Percentiles rank a stretch among this genome's conserved stretches.
Evolutionary conservation across 2,797 vertebrate genomes (phyloP).

Genomic region (Furcifer pardalis): DNA sequence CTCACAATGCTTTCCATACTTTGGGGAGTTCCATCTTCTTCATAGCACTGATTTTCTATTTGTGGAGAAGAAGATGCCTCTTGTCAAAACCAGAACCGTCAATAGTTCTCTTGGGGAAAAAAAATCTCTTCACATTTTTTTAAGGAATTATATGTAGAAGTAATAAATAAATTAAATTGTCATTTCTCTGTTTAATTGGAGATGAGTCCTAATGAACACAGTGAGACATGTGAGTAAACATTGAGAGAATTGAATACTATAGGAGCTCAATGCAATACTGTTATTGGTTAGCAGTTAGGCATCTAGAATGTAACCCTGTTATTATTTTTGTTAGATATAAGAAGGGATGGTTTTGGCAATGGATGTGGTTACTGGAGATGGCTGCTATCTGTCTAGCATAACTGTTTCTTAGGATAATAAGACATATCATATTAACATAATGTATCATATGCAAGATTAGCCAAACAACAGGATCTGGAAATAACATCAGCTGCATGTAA

Average conservation of each 20-base stretch:
- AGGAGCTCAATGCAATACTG: background rate
- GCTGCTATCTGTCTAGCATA: background rate
- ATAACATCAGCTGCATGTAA: background rate
- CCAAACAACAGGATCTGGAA: background rate
- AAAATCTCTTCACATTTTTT: background rate
- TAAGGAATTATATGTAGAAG: background rate
- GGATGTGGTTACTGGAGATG: background rate
- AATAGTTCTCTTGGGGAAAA: background rate
- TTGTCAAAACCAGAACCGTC: background rate
- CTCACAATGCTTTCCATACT: no score
- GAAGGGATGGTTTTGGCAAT: background rate
- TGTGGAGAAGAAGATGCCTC: background rate
- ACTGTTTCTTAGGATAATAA: background rate
- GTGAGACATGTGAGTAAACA: background rate
- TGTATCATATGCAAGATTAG: background rate
- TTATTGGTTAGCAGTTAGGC: background rate
- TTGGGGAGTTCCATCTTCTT: no score
- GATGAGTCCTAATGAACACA: background rate
- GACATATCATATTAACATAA: background rate
- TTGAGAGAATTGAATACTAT: background rate
- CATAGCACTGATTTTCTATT: background rate
- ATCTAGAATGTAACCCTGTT: background rate
- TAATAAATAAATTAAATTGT: background rate
- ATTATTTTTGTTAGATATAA: background rate
- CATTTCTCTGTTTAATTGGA: background rate